A percentile compares a stretch with the other conserved stretches of the same genome.
Evolutionary conservation across 2,113 vertebrate genomes (phyloP).

Genomic region (Aldabrachelys gigantea): DNA sequence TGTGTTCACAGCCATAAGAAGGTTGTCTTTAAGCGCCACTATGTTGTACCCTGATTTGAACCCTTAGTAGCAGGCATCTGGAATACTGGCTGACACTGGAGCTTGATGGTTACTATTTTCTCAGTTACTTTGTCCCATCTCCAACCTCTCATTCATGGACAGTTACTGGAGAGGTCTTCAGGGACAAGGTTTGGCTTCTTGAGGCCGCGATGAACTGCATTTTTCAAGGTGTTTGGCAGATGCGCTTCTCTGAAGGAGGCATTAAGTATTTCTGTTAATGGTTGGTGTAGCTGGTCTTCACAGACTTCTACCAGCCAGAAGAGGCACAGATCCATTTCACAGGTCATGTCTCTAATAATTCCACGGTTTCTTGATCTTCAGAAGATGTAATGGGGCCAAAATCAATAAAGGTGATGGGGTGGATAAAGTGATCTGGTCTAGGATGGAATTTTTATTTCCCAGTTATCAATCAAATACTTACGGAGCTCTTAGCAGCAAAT

Average conservation of each 20-base stretch:
- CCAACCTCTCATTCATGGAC: too few species aligned
- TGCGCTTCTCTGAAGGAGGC: background rate
- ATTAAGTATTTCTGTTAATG: background rate
- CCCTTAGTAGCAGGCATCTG: background rate
- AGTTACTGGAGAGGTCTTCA: background rate
- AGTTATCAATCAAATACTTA: background rate
- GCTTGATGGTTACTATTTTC: background rate
- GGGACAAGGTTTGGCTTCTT: background rate
- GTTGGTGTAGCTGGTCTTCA: background rate
- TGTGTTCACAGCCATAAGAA: rapidly evolving
- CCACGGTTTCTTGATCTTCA: background rate
- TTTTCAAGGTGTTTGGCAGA: background rate
- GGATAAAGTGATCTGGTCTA: background rate
- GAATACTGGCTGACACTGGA: background rate
- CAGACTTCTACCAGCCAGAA: background rate
- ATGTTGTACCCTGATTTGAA: background rate
- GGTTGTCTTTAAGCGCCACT: background rate
- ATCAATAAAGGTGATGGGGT: background rate
- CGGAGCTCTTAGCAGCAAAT: background rate
- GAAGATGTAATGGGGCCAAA: background rate
- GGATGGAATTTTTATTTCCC: background rate
- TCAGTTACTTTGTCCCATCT: background rate
- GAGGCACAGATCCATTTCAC: background rate
- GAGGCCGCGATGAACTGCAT: background rate
- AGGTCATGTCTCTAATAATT: background rate